A percentile compares a stretch with the other conserved stretches of the same genome.
phyloP scores from a whole-genome alignment of 64 coral and sea anemone genomes.

The Montipora cactus region DNA sequence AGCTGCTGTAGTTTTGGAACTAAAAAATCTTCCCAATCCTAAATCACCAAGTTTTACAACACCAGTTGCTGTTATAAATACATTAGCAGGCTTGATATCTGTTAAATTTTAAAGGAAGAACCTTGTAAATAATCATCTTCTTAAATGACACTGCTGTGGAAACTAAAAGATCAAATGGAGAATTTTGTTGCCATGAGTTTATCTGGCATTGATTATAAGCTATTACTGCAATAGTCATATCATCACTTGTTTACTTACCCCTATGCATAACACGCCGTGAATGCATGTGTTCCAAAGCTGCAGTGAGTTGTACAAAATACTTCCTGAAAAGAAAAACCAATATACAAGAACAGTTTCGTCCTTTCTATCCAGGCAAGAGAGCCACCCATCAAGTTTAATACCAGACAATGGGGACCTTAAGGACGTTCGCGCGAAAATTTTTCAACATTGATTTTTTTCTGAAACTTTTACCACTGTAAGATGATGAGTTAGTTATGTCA shows the following conservation, averaged over 20 bases:
- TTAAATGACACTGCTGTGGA: neutral
- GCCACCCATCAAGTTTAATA: no score
- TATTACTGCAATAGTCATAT: neutral
- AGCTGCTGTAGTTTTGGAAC: constrained; percentile 95
- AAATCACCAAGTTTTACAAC: constrained; percentile 98
- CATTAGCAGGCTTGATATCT: constrained; percentile 99
- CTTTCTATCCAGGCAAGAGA: no score
- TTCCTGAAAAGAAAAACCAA: constrained; percentile 66
- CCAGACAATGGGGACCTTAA: no score
- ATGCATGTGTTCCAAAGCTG: constrained; percentile 97
- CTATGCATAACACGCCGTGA: constrained; percentile 98
- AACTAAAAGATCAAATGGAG: no score
- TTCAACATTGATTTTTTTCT: no score
- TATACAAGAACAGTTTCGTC: neutral
- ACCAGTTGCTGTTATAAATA: constrained; percentile 98
- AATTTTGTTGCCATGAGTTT: no score
- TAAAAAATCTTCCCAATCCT: constrained; percentile 96
- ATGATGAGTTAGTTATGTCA: no score
- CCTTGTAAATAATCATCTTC: neutral
- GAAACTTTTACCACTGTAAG: no score
- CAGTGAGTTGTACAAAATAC: constrained; percentile 99
- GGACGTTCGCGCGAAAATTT: no score
- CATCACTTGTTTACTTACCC: constrained; percentile 48
- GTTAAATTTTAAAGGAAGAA: neutral
- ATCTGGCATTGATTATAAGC: no score